These are phyloP conservation scores for Eristalis tenax DNA, from an alignment of 2,888 invertebrate species.

Conservation along the genomic window DNA sequence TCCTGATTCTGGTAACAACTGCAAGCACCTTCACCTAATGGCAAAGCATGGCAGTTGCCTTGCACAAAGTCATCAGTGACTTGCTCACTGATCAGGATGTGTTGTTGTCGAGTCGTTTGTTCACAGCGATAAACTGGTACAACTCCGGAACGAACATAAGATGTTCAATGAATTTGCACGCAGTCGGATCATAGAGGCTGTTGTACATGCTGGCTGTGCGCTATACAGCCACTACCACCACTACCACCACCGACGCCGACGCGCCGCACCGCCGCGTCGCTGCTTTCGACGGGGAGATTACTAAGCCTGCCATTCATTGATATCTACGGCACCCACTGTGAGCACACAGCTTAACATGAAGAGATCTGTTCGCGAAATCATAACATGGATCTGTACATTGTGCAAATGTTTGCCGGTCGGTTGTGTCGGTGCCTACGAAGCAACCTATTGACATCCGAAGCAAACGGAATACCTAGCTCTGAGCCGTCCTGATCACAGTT, in stretches of 20 bases:
- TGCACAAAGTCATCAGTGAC: slow-evolving; percentile 27
- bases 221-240: slow-evolving; percentile 29
- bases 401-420: slow-evolving; percentile 72
- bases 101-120: slow-evolving; percentile 70
- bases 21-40: not conserved
- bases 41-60: slow-evolving; percentile 9
- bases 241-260: not conserved
- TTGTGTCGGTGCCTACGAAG: slow-evolving; percentile 67
- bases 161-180: slow-evolving; percentile 72
- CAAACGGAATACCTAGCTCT: slow-evolving; percentile 63
- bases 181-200: slow-evolving; percentile 67
- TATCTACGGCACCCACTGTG: slow-evolving; percentile 71
- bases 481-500: slow-evolving; percentile 69
- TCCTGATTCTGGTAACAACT: slow-evolving; percentile 20
- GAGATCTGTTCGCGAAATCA: slow-evolving; percentile 75
- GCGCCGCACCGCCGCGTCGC: slow-evolving; percentile 4
- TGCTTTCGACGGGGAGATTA: slow-evolving; percentile 33
- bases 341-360: slow-evolving; percentile 73
- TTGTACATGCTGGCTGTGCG: slow-evolving; percentile 58
- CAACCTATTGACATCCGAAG: slow-evolving; percentile 70
- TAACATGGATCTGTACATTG: slow-evolving; percentile 74
- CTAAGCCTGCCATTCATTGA: slow-evolving; percentile 66
- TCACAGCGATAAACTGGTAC: slow-evolving; percentile 72
- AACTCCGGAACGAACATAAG: slow-evolving; percentile 63
- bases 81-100: slow-evolving; percentile 63